Evolutionary conservation across 2,113 vertebrate species (phyloP).

Genomic region (Equus quagga): DNA sequence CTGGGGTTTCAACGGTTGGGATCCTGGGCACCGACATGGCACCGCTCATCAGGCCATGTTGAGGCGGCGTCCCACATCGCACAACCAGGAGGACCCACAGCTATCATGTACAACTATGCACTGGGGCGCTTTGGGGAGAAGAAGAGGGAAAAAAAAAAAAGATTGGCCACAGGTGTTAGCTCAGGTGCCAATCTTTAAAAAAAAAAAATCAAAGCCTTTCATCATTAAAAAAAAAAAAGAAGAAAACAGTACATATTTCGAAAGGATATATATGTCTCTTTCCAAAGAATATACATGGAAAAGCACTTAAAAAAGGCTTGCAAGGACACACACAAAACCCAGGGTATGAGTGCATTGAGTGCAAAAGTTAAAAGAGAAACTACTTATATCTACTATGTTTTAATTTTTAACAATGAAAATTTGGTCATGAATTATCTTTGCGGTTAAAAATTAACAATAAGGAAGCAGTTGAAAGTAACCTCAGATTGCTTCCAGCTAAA

Average conservation of each 20-base stretch:
- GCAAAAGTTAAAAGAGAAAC: background rate
- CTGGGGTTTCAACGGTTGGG: no score
- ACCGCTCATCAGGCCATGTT: no score
- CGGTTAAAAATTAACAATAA: constrained; percentile 37
- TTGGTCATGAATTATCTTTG: background rate
- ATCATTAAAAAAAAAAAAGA: background rate
- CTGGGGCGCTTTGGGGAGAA: no score
- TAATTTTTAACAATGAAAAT: constrained; percentile 14
- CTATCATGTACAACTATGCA: no score
- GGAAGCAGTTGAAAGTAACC: background rate
- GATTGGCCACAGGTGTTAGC: no score
- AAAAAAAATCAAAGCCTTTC: no score
- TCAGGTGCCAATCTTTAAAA: no score
- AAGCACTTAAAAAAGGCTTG: background rate
- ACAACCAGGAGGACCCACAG: no score
- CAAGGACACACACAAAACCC: background rate
- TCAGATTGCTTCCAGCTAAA: background rate
- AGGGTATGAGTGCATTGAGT: background rate
- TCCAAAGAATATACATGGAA: background rate
- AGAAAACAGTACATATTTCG: background rate
- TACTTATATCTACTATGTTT: background rate
- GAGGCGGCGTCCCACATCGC: no score
- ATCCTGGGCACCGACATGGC: no score
- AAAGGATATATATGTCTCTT: background rate
- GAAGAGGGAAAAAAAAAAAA: no score